phyloP scores from a whole-genome alignment of 2,888 invertebrate genomes.

The Callimorpha dominula region DNA sequence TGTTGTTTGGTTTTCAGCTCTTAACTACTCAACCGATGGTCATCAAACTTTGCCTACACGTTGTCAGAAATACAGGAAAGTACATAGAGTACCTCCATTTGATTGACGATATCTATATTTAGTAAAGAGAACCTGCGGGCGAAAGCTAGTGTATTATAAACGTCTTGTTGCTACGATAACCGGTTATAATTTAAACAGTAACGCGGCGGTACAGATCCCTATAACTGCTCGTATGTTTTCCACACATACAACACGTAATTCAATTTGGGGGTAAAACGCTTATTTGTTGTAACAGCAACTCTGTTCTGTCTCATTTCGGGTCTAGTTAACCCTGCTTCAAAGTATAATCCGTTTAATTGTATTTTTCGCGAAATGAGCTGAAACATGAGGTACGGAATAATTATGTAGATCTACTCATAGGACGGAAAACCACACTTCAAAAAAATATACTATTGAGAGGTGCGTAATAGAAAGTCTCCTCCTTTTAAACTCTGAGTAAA shows the following conservation, averaged over 20 bases:
- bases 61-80: too few species aligned
- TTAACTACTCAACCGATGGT: too few species aligned
- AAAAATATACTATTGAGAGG: not conserved
- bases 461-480: too few species aligned
- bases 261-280: conserved; percentile 76
- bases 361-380: conserved; percentile 56
- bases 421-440: not conserved
- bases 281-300: conserved; percentile 75
- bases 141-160: not conserved
- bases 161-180: not conserved
- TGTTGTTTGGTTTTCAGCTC: too few species aligned
- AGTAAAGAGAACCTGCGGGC: too few species aligned
- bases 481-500: too few species aligned
- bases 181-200: not conserved
- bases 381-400: conserved; percentile 10
- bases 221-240: conserved; percentile 47
- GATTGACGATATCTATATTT: too few species aligned
- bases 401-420: not conserved
- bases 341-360: conserved; percentile 70
- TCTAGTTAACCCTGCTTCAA: conserved; percentile 70
- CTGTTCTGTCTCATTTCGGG: conserved; percentile 71
- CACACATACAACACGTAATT: conserved; percentile 67
- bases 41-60: too few species aligned
- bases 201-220: too few species aligned
- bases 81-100: too few species aligned